Percentiles rank a stretch among this genome's conserved stretches.
Evolutionary conservation across 2,113 vertebrate species (phyloP).

Genomic region (Dipodomys stephensi): DNA sequence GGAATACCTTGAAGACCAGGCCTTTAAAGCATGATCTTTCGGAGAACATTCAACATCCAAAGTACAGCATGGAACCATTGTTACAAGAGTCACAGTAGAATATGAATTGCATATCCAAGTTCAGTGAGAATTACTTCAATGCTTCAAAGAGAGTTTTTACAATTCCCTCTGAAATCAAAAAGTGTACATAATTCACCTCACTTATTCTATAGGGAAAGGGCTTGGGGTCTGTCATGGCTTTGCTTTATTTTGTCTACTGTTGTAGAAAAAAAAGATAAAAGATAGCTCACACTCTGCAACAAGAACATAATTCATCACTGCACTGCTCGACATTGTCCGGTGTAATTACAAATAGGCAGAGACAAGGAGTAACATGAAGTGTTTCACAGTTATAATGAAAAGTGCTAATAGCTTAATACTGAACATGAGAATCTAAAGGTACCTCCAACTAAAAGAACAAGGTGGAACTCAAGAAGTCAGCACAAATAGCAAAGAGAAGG

Average conservation of each 20-base stretch:
- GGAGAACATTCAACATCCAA: background rate
- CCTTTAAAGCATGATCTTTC: background rate
- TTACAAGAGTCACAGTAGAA: background rate
- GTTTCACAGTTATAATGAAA: background rate
- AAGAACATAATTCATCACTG: conserved; percentile 1
- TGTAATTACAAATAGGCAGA: background rate
- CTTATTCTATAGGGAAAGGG: background rate
- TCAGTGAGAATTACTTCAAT: background rate
- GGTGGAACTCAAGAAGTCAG: background rate
- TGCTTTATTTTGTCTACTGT: conserved; percentile 1
- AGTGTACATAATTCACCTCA: background rate
- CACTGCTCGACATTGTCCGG: background rate
- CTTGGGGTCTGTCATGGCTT: background rate
- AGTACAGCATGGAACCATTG: background rate
- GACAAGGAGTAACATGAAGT: background rate
- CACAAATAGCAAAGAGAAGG: background rate
- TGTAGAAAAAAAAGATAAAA: background rate
- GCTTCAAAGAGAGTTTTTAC: background rate
- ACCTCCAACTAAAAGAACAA: background rate
- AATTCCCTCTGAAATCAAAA: conserved; percentile 15
- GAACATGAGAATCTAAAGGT: conserved; percentile 25
- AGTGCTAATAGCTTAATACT: background rate
- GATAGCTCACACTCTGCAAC: background rate
- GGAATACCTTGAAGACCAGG: too few relatives aligned
- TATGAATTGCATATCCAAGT: background rate